Conservation (phyloP, 1,140 invertebrate species). For the Chrysopa pallens region DNA sequence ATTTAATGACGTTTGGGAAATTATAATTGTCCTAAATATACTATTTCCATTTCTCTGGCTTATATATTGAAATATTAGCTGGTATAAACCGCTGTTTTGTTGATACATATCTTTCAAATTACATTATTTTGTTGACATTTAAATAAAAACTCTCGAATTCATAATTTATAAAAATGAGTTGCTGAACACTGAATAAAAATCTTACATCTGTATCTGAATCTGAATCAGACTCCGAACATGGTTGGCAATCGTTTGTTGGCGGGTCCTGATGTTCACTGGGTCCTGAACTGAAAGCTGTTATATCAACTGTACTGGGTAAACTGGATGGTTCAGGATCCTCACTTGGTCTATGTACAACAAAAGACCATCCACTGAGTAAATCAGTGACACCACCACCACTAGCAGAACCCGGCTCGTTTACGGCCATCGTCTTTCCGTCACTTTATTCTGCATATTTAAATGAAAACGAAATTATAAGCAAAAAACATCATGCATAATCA, state of each 20-base stretch:
- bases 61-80: too few species aligned
- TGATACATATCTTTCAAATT: too few species aligned
- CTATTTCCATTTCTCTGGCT: too few species aligned
- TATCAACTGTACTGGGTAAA: constrained; percentile 42
- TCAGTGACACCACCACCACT: constrained; percentile 18
- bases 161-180: too few species aligned
- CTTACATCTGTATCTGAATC: constrained; percentile 25
- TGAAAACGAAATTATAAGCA: too few species aligned
- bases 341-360: constrained; percentile 37
- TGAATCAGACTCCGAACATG: constrained; percentile 14
- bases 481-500: too few species aligned
- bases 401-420: not conserved
- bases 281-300: constrained; percentile 28
- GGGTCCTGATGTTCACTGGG: constrained; percentile 15
- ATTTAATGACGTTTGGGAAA: too few species aligned
- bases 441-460: too few species aligned
- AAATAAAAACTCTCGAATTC: too few species aligned
- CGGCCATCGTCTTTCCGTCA: not conserved
- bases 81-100: too few species aligned
- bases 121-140: too few species aligned
- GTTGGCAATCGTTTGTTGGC: constrained; percentile 10
- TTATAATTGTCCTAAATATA: too few species aligned
- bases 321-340: constrained; percentile 38
- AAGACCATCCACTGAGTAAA: constrained; percentile 31
- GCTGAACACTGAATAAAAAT: constrained; percentile 1